Evolutionary conservation across 2,888 invertebrate species (phyloP).

Genomic region (Pardosa pseudoannulata): DNA sequence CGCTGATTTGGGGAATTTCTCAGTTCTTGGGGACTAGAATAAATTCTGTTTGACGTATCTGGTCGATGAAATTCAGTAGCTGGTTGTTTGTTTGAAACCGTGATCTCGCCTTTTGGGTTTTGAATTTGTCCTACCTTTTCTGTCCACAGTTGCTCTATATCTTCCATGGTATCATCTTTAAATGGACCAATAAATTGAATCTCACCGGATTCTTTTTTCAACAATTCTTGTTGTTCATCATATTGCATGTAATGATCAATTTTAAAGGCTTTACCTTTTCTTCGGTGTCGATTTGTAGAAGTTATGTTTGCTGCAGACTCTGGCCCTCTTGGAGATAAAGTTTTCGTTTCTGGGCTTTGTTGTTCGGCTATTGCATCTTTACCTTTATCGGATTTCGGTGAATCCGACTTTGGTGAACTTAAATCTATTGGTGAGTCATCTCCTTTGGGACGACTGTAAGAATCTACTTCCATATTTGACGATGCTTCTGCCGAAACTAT

Average conservation of each 20-base stretch:
- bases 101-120: too few relatives aligned
- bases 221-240: constrained; percentile 27
- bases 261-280: constrained; percentile 92
- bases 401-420: background rate
- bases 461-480: background rate
- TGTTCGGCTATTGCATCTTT: background rate
- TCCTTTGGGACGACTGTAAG: background rate
- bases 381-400: background rate
- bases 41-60: too few relatives aligned
- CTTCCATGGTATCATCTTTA: too few relatives aligned
- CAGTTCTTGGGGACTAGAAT: too few relatives aligned
- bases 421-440: background rate
- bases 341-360: background rate
- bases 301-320: background rate
- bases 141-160: too few relatives aligned
- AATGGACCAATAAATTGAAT: too few relatives aligned
- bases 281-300: constrained; percentile 77
- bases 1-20: too few relatives aligned
- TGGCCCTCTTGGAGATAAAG: background rate
- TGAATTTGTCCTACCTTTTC: too few relatives aligned
- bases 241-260: constrained; percentile 81
- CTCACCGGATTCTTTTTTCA: background rate
- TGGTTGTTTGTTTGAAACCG: too few relatives aligned
- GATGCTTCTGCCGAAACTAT: too few relatives aligned
- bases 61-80: too few relatives aligned